These are phyloP conservation scores for Tenthredo notha DNA, from an alignment of 2,888 invertebrate genomes.

Conservation along the genomic window DNA sequence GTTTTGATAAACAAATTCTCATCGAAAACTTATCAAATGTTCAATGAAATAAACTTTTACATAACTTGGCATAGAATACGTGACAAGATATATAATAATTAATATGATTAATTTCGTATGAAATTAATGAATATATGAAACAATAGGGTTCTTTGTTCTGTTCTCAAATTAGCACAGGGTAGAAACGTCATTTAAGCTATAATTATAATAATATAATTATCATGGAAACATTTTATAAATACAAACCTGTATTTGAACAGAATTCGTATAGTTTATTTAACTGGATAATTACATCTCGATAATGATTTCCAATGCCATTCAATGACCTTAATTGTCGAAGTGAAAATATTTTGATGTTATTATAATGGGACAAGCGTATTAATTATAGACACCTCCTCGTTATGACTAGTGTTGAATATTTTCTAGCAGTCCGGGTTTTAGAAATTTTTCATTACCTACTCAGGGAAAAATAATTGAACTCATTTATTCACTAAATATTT, in stretches of 20 bases:
- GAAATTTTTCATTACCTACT: neutral
- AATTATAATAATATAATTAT: neutral
- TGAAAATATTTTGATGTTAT: neutral
- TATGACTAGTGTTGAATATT: neutral
- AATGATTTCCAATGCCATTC: neutral
- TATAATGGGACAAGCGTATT: neutral
- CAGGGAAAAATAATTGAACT: neutral
- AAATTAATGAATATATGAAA: neutral
- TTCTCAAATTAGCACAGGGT: slow-evolving; percentile 3
- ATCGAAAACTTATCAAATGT: neutral
- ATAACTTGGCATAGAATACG: neutral
- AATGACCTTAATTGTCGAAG: neutral
- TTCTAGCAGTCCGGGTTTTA: too few species aligned
- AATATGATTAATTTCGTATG: neutral
- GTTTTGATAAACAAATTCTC: slow-evolving; percentile 12
- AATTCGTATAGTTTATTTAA: neutral
- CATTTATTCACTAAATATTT: neutral
- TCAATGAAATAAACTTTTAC: neutral
- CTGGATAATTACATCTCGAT: neutral
- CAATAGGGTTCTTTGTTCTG: slow-evolving; percentile 3
- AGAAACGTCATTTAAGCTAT: neutral
- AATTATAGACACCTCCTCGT: neutral
- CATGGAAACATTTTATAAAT: neutral
- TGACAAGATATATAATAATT: neutral
- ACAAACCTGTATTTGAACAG: neutral